Evolutionary conservation across 2,888 invertebrate genomes (phyloP).

Genomic region (Lochmaea crataegi): DNA sequence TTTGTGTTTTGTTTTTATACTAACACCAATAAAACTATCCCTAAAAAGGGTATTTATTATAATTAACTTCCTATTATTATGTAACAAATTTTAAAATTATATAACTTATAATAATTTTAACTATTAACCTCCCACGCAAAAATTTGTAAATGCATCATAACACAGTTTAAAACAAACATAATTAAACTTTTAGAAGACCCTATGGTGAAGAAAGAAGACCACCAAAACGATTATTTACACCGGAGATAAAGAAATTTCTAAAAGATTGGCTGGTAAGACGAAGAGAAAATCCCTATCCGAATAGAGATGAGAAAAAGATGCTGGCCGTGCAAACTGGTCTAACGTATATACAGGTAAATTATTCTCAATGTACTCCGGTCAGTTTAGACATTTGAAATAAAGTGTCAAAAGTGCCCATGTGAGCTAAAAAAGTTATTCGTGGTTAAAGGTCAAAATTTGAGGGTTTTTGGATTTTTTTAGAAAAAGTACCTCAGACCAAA

Average conservation of each 20-base stretch:
- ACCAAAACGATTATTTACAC: slow-evolving; percentile 80
- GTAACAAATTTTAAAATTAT: slow-evolving; percentile 14
- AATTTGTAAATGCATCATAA: not conserved
- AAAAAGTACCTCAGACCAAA: too few species aligned
- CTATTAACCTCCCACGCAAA: too few species aligned
- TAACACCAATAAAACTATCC: not conserved
- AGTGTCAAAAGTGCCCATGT: too few species aligned
- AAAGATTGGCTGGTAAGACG: slow-evolving; percentile 83
- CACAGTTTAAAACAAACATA: not conserved
- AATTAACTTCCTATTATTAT: not conserved
- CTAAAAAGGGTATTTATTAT: not conserved
- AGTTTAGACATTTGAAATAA: too few species aligned
- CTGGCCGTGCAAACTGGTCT: slow-evolving; percentile 80
- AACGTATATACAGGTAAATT: slow-evolving; percentile 79
- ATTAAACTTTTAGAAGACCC: slow-evolving; percentile 65
- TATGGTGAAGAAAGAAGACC: slow-evolving; percentile 73
- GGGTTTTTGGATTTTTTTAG: too few species aligned
- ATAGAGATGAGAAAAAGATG: slow-evolving; percentile 80
- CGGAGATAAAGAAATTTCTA: slow-evolving; percentile 81
- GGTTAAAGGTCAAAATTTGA: too few species aligned
- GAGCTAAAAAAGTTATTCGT: too few species aligned
- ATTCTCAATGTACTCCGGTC: not conserved
- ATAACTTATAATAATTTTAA: not conserved
- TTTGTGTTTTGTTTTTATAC: slow-evolving; percentile 27
- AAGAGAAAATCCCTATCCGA: slow-evolving; percentile 83